phyloP scores from a whole-genome alignment of 2,113 vertebrate species.

The Micronycteris hirsuta region DNA sequence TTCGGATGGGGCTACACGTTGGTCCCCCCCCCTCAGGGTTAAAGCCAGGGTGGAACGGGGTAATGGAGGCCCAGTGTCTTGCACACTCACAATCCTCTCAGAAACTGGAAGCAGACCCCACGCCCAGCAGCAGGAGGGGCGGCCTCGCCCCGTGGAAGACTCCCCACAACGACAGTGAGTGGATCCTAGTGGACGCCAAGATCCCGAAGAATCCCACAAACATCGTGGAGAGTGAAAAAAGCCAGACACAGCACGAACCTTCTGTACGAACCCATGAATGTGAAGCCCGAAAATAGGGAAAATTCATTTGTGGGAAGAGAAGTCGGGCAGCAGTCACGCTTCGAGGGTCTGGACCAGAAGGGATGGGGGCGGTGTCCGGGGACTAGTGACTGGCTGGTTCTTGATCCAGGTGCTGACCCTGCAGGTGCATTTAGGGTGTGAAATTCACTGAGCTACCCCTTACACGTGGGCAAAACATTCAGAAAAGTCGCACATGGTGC shows the following conservation, averaged over 20 bases:
- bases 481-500: background rate
- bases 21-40: background rate
- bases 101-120: background rate
- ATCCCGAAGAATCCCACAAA: background rate
- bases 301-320: background rate
- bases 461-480: background rate
- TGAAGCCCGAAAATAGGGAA: background rate
- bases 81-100: background rate
- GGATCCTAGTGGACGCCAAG: rapidly evolving
- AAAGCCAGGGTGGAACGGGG: background rate
- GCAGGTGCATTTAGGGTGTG: background rate
- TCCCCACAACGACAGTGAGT: background rate
- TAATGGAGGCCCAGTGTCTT: background rate
- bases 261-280: background rate
- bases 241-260: background rate
- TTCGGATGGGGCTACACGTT: background rate
- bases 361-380: background rate
- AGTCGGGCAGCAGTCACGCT: background rate
- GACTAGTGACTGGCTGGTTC: background rate
- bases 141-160: background rate
- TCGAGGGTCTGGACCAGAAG: background rate
- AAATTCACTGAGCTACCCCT: background rate
- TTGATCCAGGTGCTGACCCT: background rate
- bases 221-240: background rate
- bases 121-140: background rate